phyloP scores from a whole-genome alignment of 2,888 invertebrate genomes.

The Crioceris asparagi region DNA sequence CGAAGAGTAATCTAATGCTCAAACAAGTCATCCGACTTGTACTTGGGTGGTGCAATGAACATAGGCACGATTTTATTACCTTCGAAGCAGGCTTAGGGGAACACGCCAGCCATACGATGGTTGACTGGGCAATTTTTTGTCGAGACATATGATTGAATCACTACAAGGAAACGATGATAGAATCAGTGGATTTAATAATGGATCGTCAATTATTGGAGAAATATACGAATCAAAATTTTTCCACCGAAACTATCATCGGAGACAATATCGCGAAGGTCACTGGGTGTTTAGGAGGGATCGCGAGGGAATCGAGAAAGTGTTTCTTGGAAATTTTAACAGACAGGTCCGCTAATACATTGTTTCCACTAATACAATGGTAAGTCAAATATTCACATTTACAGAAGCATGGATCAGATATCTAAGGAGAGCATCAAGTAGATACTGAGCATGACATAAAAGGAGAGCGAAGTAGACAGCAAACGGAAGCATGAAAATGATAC shows the following conservation, averaged over 20 bases:
- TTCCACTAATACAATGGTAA: background rate
- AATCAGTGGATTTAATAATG: background rate
- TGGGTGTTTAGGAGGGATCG: constrained; percentile 1
- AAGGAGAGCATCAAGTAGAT: too few species aligned
- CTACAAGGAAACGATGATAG: background rate
- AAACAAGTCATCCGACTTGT: background rate
- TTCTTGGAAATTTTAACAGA: background rate
- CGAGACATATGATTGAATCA: background rate
- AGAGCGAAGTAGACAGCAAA: too few species aligned
- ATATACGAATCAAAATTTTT: background rate
- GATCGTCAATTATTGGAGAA: background rate
- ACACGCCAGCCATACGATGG: background rate
- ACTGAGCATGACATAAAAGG: too few species aligned
- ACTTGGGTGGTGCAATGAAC: background rate
- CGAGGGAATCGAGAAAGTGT: background rate
- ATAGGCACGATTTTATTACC: background rate
- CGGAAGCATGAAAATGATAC: too few species aligned
- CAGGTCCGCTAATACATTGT: background rate
- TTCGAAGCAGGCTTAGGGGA: background rate
- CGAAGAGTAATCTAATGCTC: background rate
- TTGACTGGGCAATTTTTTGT: background rate
- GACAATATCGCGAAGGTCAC: background rate
- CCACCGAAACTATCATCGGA: background rate
- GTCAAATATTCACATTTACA: too few species aligned
- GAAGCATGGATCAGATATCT: too few species aligned